Evolutionary conservation across 2,888 invertebrate species (phyloP).

Genomic region (Tribolium freemani): DNA sequence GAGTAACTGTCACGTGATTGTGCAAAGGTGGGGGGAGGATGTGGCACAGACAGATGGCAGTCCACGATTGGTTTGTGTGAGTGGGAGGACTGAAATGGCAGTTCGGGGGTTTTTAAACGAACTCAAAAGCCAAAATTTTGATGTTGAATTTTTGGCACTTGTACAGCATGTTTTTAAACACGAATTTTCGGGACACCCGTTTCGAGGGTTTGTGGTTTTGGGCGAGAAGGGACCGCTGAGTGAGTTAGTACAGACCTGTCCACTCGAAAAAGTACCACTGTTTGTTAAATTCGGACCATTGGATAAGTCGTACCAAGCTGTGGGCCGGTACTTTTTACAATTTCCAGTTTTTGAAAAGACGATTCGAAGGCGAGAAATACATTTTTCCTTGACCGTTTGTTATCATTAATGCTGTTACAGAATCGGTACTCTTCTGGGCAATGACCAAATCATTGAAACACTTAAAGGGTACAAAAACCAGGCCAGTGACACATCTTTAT

Average conservation of each 20-base stretch:
- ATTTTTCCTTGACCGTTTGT: no score
- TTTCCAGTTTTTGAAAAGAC: not conserved
- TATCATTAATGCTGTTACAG: not conserved
- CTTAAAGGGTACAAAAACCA: not conserved
- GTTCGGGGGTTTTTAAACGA: conserved; percentile 14
- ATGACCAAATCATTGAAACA: not conserved
- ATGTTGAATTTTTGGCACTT: conserved; percentile 31
- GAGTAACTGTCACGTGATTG: conserved; percentile 82
- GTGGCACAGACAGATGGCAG: conserved; percentile 73
- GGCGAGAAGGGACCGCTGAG: not conserved
- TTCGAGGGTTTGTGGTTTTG: conserved; percentile 21
- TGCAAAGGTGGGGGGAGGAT: conserved; percentile 73
- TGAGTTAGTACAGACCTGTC: not conserved
- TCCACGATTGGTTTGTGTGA: conserved; percentile 79
- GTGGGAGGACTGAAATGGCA: conserved; percentile 77
- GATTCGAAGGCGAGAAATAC: no score
- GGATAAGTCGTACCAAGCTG: not conserved
- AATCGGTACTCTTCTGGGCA: not conserved
- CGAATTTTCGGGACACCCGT: conserved; percentile 2
- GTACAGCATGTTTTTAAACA: conserved; percentile 29
- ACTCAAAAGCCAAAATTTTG: not conserved
- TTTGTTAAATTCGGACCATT: not conserved
- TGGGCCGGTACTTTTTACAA: not conserved
- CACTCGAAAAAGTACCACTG: not conserved
- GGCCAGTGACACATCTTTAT: not conserved